A percentile compares a stretch with the other conserved stretches of the same genome.
These are phyloP conservation scores for Limenitis camilla DNA, from an alignment of 2,888 invertebrate species.

Conservation along the genomic window DNA sequence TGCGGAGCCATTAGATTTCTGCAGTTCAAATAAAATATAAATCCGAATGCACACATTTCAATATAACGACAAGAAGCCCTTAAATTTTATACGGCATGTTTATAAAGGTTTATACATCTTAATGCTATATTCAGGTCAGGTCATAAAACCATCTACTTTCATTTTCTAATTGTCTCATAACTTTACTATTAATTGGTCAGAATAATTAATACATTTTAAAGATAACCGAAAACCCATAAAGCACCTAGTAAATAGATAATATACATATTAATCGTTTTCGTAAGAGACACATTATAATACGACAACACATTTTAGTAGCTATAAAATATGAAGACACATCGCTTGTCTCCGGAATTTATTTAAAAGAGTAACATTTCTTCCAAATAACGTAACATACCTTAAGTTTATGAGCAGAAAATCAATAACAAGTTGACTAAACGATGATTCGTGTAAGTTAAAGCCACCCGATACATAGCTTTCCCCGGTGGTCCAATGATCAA, in stretches of 20 bases:
- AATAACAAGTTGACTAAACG: constrained; percentile 46
- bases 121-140: not conserved
- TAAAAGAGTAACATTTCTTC: not conserved
- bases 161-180: constrained; percentile 10
- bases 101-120: not conserved
- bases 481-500: constrained; percentile 72
- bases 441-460: constrained; percentile 51
- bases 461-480: constrained; percentile 55
- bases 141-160: constrained; percentile 1
- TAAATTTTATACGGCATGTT: constrained; percentile 11
- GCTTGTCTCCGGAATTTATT: not conserved
- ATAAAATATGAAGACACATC: constrained; percentile 11
- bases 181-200: constrained; percentile 14
- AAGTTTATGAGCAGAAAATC: constrained; percentile 34
- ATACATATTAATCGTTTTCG: constrained; percentile 18
- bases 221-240: constrained; percentile 16
- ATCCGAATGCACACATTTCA: constrained; percentile 46
- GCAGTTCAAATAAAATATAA: constrained; percentile 56
- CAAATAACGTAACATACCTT: not conserved
- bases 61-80: constrained; percentile 36
- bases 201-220: constrained; percentile 19
- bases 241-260: constrained; percentile 3
- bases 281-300: constrained; percentile 14
- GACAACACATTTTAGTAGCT: constrained; percentile 13
- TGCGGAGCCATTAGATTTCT: constrained; percentile 60